These are phyloP conservation scores for Pseudanteris insignis DNA, from an alignment of 2,888 invertebrate species.

Conservation along the genomic window DNA sequence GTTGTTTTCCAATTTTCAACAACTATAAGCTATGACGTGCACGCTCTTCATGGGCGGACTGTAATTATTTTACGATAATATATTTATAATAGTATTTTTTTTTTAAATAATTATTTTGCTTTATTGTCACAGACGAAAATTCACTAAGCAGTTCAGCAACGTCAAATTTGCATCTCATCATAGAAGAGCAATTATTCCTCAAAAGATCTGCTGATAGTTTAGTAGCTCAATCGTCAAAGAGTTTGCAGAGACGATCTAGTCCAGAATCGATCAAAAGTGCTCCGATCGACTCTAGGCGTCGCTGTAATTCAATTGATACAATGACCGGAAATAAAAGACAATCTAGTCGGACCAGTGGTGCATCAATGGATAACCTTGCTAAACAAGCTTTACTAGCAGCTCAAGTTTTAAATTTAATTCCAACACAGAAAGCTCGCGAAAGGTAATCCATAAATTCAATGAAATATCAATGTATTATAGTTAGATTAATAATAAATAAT, in stretches of 20 bases:
- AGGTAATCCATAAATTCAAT: slow-evolving; percentile 66
- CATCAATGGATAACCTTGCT: slow-evolving; percentile 75
- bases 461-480: neutral
- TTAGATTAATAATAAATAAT: too few species aligned
- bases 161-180: slow-evolving; percentile 55
- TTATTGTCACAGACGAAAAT: slow-evolving; percentile 53
- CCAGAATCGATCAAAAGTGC: slow-evolving; percentile 64
- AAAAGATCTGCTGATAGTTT: slow-evolving; percentile 64
- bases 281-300: slow-evolving; percentile 58
- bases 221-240: slow-evolving; percentile 57
- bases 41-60: too few species aligned
- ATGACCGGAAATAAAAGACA: slow-evolving; percentile 54
- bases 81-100: too few species aligned
- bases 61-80: too few species aligned
- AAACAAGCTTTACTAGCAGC: slow-evolving; percentile 81
- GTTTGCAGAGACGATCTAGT: slow-evolving; percentile 61
- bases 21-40: too few species aligned
- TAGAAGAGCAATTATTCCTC: slow-evolving; percentile 58
- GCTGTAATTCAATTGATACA: slow-evolving; percentile 62
- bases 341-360: slow-evolving; percentile 53
- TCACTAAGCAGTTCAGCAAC: slow-evolving; percentile 59
- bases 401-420: slow-evolving; percentile 82
- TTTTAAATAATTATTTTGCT: neutral
- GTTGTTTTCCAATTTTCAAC: too few species aligned
- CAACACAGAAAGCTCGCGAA: slow-evolving; percentile 82